Percentiles rank a stretch among this genome's conserved stretches.
These are phyloP conservation scores for Archegozetes longisetosus DNA, from an alignment of 1,140 invertebrate genomes.

Conservation along the genomic window DNA sequence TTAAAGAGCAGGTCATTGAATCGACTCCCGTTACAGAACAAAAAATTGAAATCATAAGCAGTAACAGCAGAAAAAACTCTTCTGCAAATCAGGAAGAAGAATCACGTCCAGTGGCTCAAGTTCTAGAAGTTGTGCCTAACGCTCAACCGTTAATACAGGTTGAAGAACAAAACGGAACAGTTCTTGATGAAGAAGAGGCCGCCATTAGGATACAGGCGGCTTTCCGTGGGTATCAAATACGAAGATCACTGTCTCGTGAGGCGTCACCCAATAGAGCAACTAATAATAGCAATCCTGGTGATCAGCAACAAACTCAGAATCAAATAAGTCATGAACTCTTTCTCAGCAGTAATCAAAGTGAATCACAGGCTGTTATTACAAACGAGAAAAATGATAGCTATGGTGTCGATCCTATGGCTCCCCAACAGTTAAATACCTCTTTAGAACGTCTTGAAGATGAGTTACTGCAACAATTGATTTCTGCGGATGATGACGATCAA, in stretches of 20 bases:
- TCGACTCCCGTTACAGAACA: neutral
- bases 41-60: neutral
- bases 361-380: neutral
- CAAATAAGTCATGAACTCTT: too few species aligned
- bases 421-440: neutral
- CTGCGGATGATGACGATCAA: neutral
- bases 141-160: neutral
- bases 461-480: neutral
- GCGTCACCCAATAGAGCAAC: constrained; percentile 12
- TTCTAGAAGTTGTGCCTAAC: neutral
- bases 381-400: neutral
- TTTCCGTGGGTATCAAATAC: constrained; percentile 48
- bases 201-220: constrained; percentile 56
- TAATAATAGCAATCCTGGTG: neutral
- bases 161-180: neutral
- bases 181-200: constrained; percentile 30
- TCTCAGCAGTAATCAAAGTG: too few species aligned
- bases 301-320: too few species aligned
- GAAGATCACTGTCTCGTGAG: constrained; percentile 33
- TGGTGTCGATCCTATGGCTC: neutral
- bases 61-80: neutral
- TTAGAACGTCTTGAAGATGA: neutral
- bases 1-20: neutral
- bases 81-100: neutral
- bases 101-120: neutral